Conservation (phyloP, 2,888 invertebrate genomes). For the Lasioglossum morio region DNA sequence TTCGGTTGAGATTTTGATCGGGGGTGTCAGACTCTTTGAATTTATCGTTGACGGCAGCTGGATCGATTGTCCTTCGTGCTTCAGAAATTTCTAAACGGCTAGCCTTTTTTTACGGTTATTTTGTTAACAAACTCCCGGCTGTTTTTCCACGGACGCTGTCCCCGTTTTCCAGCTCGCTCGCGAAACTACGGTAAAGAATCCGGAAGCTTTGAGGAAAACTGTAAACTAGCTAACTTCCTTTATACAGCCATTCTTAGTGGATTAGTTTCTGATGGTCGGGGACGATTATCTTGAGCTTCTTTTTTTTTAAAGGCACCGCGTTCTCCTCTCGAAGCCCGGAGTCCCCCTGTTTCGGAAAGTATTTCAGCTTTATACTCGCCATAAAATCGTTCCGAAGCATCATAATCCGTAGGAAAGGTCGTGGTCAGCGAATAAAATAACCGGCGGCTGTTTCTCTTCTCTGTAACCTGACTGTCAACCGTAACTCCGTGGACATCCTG, state of each 20-base stretch:
- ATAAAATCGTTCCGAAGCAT: slow-evolving; percentile 30
- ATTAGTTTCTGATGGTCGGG: neutral
- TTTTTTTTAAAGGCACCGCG: neutral
- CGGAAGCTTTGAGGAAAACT: neutral
- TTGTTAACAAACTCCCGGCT: neutral
- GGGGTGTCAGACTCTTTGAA: neutral
- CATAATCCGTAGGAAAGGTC: slow-evolving; percentile 50
- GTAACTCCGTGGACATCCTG: slow-evolving; percentile 37
- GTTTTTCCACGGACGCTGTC: neutral
- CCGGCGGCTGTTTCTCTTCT: slow-evolving; percentile 43
- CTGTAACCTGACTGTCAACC: slow-evolving; percentile 57
- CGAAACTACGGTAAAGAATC: neutral
- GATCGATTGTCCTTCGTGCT: neutral
- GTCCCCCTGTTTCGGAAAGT: slow-evolving; percentile 6
- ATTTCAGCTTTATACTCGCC: slow-evolving; percentile 35
- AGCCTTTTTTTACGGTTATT: neutral
- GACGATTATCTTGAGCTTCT: neutral
- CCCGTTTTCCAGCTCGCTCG: neutral
- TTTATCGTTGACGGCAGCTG: neutral
- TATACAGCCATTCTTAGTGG: neutral
- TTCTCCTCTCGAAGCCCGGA: neutral
- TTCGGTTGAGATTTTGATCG: neutral
- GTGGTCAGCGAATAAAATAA: slow-evolving; percentile 60
- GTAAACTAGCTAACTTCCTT: neutral
- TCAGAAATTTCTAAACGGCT: neutral